Evolutionary conservation across 2,888 invertebrate genomes (phyloP).

Genomic region (Caenorhabditis panamensis): DNA sequence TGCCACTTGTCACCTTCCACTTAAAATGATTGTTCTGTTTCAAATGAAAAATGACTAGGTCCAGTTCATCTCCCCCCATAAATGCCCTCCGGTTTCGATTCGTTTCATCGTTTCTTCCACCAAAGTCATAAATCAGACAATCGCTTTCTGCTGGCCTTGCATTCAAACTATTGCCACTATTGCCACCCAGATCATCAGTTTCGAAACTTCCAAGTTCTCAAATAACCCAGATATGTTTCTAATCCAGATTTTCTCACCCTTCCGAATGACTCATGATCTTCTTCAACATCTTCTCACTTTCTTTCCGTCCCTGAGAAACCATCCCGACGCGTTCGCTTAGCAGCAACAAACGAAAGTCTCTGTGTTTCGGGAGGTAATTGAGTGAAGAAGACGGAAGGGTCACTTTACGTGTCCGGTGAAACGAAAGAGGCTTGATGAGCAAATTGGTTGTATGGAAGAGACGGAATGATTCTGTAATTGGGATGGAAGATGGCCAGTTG

Average conservation of each 20-base stretch:
- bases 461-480: neutral
- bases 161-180: conserved; percentile 7
- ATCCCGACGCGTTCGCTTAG: neutral
- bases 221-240: too few species aligned
- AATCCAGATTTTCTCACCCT: neutral
- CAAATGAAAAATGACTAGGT: conserved; percentile 14
- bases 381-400: conserved; percentile 10
- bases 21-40: conserved; percentile 5
- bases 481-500: neutral
- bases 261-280: neutral
- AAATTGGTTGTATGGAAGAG: neutral
- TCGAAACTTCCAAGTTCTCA: too few species aligned
- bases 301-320: neutral
- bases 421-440: neutral
- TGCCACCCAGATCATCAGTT: too few species aligned
- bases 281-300: too few species aligned
- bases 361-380: conserved; percentile 13
- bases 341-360: neutral
- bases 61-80: neutral
- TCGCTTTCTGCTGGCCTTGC: conserved; percentile 18
- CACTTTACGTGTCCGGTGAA: conserved; percentile 12
- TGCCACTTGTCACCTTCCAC: neutral
- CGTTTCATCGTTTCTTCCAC: neutral
- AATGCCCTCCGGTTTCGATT: neutral
- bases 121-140: conserved; percentile 16